A percentile compares a stretch with the other conserved stretches of the same genome.
These are phyloP conservation scores for Procambarus virginalis DNA, from an alignment of 1,140 invertebrate genomes.

Conservation along the genomic window DNA sequence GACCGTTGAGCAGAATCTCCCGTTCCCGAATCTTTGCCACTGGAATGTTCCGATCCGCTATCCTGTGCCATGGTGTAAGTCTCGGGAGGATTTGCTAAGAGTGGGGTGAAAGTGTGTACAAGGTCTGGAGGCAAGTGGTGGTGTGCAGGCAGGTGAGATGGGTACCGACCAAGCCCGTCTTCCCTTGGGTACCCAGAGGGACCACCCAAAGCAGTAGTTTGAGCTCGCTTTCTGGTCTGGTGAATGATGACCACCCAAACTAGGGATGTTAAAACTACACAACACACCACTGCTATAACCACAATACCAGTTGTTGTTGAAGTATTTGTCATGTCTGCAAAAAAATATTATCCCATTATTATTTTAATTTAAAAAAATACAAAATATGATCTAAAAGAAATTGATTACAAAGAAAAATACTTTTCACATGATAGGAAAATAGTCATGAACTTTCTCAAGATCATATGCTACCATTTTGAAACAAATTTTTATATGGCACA, in stretches of 20 bases:
- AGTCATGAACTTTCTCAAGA: no score
- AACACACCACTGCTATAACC: constrained; percentile 91
- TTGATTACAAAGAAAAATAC: no score
- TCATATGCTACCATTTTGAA: no score
- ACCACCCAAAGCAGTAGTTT: constrained; percentile 34
- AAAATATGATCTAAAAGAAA: no score
- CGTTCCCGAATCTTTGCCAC: constrained; percentile 79
- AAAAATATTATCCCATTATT: background rate
- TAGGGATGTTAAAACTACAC: constrained; percentile 90
- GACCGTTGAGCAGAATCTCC: constrained; percentile 81
- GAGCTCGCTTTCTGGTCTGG: constrained; percentile 82
- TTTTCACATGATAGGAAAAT: no score
- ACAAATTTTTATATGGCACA: no score
- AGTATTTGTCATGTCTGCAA: constrained; percentile 13
- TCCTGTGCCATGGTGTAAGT: constrained; percentile 68
- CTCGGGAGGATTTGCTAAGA: background rate
- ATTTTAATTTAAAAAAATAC: no score
- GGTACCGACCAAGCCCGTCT: constrained; percentile 21
- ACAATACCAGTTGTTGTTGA: constrained; percentile 78
- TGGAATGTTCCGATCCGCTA: constrained; percentile 75
- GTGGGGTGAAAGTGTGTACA: constrained; percentile 42
- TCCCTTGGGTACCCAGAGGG: constrained; percentile 72
- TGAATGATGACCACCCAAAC: constrained; percentile 95
- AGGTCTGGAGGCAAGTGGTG: constrained; percentile 50
- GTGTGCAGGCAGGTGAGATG: constrained; percentile 26